Percentiles rank a stretch among this genome's conserved stretches.
Evolutionary conservation across 2,113 vertebrate species (phyloP).

Genomic region (Sander lucioperca): DNA sequence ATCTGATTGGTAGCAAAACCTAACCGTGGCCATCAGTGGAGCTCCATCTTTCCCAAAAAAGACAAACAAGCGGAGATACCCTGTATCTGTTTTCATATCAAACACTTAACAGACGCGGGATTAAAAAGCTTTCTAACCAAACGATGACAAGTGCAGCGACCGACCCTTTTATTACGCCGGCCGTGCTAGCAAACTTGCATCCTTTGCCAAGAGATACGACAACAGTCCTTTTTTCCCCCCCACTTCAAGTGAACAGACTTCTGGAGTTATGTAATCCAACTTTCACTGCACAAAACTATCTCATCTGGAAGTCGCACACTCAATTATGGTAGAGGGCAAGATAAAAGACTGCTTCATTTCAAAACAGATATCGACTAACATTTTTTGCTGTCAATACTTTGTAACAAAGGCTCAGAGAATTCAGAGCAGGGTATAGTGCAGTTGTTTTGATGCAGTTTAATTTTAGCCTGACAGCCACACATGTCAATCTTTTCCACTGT

Average conservation of each 20-base stretch:
- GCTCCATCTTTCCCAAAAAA: slow-evolving; percentile 10
- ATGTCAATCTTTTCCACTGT: neutral
- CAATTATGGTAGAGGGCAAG: slow-evolving; percentile 13
- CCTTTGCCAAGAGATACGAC: slow-evolving; percentile 40
- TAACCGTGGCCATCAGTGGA: slow-evolving; percentile 32
- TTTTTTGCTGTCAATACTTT: neutral
- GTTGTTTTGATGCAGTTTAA: neutral
- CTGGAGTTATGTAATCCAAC: neutral
- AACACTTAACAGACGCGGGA: slow-evolving; percentile 55
- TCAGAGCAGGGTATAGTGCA: neutral
- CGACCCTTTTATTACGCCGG: slow-evolving; percentile 9
- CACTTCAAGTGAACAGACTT: slow-evolving; percentile 36
- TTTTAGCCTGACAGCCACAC: slow-evolving; percentile 26
- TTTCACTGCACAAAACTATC: slow-evolving; percentile 23
- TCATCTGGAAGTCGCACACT: slow-evolving; percentile 24
- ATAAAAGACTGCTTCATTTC: slow-evolving; percentile 21
- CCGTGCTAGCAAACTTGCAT: slow-evolving; percentile 3
- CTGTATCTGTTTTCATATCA: slow-evolving; percentile 49
- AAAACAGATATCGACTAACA: slow-evolving; percentile 21
- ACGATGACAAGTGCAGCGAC: slow-evolving; percentile 32
- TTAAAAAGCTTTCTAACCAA: slow-evolving; percentile 44
- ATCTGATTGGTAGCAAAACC: slow-evolving; percentile 44
- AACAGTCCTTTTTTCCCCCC: neutral
- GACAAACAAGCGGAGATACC: slow-evolving; percentile 28
- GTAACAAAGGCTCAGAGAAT: slow-evolving; percentile 12